Evolutionary conservation across 2,113 vertebrate species (phyloP).

Genomic region (Chloroceryle aenea): DNA sequence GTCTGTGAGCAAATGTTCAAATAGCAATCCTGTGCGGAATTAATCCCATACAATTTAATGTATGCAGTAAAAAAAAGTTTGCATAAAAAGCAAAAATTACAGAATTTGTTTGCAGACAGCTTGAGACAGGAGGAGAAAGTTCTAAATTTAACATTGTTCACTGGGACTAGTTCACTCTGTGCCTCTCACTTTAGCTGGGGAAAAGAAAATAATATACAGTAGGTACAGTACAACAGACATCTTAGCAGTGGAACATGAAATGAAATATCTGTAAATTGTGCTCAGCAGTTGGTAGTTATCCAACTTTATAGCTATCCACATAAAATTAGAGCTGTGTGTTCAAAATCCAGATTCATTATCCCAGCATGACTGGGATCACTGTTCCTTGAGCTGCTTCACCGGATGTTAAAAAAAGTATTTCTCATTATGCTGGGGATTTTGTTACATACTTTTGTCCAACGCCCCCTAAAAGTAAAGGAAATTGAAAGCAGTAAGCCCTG

Average conservation of each 20-base stretch:
- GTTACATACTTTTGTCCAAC: background rate
- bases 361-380: slow-evolving; percentile 8
- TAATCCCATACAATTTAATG: background rate
- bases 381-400: background rate
- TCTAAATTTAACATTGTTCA: background rate
- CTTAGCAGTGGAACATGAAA: slow-evolving; percentile 45
- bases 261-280: slow-evolving; percentile 53
- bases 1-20: background rate
- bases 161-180: background rate
- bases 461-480: slow-evolving; percentile 24
- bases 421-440: background rate
- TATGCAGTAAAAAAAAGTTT: too few relatives aligned
- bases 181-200: slow-evolving; percentile 37
- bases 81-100: background rate
- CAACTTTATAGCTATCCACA: slow-evolving; percentile 60
- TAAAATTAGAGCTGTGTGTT: slow-evolving; percentile 48
- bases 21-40: background rate
- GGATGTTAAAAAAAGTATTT: background rate
- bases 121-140: background rate
- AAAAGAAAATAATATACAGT: slow-evolving; percentile 33
- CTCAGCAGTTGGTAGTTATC: slow-evolving; percentile 34
- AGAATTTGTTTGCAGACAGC: slow-evolving; percentile 18
- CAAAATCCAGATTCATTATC: slow-evolving; percentile 34
- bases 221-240: slow-evolving; percentile 36
- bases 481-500: background rate